These are phyloP conservation scores for Pterocles orientalis DNA, from an alignment of 2,113 vertebrate species.

Conservation along the genomic window DNA sequence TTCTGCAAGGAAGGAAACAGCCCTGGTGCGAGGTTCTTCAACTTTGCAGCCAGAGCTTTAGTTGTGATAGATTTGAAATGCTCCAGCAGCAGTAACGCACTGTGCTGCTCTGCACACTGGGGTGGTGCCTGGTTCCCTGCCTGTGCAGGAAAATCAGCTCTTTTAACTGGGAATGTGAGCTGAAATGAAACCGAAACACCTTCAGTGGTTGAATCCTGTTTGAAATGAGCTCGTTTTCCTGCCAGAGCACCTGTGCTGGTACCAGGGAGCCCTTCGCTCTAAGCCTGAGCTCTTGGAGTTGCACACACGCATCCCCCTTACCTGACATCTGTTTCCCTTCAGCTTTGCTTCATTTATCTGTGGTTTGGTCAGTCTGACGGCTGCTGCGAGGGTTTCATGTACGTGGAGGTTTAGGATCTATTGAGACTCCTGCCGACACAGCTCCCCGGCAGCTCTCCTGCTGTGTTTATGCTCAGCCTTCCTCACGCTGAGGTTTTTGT, in stretches of 20 bases:
- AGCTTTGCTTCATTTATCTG: not conserved
- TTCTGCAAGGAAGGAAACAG: not conserved
- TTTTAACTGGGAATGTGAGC: not conserved
- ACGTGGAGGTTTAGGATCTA: not conserved
- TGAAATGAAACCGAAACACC: not conserved
- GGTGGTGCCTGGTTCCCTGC: not conserved
- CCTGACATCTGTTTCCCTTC: not conserved
- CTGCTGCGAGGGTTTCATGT: not conserved
- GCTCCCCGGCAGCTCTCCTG: not conserved
- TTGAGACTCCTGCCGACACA: rapidly evolving
- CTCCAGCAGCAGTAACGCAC: rapidly evolving
- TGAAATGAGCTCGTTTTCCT: not conserved
- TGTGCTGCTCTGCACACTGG: rapidly evolving
- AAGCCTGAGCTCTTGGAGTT: not conserved
- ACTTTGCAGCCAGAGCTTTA: not conserved
- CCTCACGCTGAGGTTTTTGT: rapidly evolving
- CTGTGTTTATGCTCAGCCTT: not conserved
- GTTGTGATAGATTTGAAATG: not conserved
- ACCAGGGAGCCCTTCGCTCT: not conserved
- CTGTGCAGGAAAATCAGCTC: rapidly evolving
- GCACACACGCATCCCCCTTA: rapidly evolving
- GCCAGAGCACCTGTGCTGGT: not conserved
- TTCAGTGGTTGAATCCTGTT: not conserved
- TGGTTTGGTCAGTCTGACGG: not conserved
- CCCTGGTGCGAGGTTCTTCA: not conserved